Base-by-base conservation (phyloP, 2,888 invertebrate genomes). In the Coremacera marginata region DNA sequence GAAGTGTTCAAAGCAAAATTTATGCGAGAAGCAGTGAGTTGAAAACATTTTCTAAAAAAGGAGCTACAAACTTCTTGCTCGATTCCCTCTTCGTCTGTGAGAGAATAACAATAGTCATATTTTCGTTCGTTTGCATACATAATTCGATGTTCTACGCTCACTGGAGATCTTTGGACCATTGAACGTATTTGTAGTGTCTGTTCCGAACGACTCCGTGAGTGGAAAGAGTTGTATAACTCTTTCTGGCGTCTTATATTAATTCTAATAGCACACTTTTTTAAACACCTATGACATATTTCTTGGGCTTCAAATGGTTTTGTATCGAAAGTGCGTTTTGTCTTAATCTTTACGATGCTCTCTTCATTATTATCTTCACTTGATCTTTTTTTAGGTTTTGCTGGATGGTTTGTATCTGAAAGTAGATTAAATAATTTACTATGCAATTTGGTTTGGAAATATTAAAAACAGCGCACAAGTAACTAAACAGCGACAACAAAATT, bases 221-320 rank as follows among this genome's bases (percentile, higher is more conserved):
- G 27, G 55, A 52, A 70, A 27, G 22, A 52, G 55, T 70, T 55
- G 55, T 34, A 70, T 22, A 70, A 19, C 55, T 70, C n/a, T 52
- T 70, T 70, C 31, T 70, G 70, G 8, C 70, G 70, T 16, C 31
- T 11, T 31, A 70, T 55, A 34, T 70, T 55, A 70, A 70, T 70
- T 52, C 55, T 70, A 31, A 31, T n/a, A 31, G 31, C 31, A 31
- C 70, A 70, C n/a, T 55, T 31, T 55, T 52, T 70, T 31, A n/a
- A 55, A 70, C 70, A 70, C 55, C 55, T 70, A 55, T n/a, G n/a
- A n/a, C 70, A 70, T 52, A 52, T 70, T 51, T 44, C 22, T 68
- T 68, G 68, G 49, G 49, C 51, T 44, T 68, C 68, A 68, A 68
- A 68, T 49, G 22, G 49, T 51, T 68, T 68, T 34, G 51, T 22